Evolutionary conservation across 1,140 invertebrate species (phyloP).

Genomic region (Cherax destructor): DNA sequence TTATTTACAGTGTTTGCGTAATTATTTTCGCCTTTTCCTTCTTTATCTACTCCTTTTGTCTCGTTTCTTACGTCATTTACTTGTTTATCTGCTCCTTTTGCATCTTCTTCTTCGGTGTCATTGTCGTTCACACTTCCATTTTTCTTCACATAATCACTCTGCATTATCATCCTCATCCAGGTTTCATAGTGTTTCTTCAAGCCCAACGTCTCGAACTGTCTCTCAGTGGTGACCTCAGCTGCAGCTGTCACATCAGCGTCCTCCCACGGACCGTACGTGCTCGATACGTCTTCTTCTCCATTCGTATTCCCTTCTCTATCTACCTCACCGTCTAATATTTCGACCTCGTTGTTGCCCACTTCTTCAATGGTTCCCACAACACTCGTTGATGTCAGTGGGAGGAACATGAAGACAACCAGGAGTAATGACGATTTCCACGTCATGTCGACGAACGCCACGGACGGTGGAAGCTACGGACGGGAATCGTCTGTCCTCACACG

Average conservation of each 20-base stretch:
- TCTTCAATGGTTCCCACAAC: too few relatives aligned
- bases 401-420: too few relatives aligned
- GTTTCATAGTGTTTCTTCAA: slow-evolving; percentile 24
- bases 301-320: too few relatives aligned
- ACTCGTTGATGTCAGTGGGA: too few relatives aligned
- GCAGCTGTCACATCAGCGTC: not conserved
- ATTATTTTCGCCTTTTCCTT: slow-evolving; percentile 1
- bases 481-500: too few relatives aligned
- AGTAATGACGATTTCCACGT: too few relatives aligned
- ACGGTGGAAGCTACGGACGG: too few relatives aligned
- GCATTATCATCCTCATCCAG: slow-evolving; percentile 16
- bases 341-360: too few relatives aligned
- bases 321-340: too few relatives aligned
- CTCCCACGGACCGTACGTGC: too few relatives aligned
- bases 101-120: not conserved
- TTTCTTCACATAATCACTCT: slow-evolving; percentile 32
- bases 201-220: not conserved
- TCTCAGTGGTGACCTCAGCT: not conserved
- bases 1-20: not conserved
- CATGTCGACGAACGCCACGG: too few relatives aligned
- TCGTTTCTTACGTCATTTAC: not conserved
- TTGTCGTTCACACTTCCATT: not conserved
- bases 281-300: too few relatives aligned
- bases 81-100: not conserved
- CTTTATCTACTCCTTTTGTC: not conserved